Percentiles rank a stretch among this genome's conserved stretches.
These are phyloP conservation scores for Brachionus asplanchnoidis DNA, from an alignment of 1,140 invertebrate genomes.

Conservation along the genomic window DNA sequence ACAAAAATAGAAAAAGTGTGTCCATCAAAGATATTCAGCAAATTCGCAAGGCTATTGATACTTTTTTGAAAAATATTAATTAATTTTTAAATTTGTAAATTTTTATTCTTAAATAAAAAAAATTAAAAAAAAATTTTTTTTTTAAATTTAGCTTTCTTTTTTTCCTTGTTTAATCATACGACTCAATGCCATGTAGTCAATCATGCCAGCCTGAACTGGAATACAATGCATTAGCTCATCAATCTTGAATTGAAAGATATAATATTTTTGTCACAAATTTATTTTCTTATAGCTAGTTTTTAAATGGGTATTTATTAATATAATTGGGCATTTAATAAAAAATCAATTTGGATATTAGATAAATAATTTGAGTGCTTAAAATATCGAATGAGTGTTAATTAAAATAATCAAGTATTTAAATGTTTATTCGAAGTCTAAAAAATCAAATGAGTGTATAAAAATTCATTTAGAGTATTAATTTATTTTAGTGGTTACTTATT, in stretches of 20 bases:
- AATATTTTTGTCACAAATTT: neutral
- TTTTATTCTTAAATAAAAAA: neutral
- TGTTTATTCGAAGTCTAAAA: too few relatives aligned
- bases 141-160: neutral
- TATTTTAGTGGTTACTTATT: too few relatives aligned
- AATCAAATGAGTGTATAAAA: too few relatives aligned
- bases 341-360: too few relatives aligned
- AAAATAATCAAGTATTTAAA: too few relatives aligned
- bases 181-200: conserved; percentile 97
- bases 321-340: too few relatives aligned
- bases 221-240: conserved; percentile 98
- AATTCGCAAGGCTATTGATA: conserved; percentile 28
- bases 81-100: neutral
- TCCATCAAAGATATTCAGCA: neutral
- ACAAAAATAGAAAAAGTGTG: conserved; percentile 7
- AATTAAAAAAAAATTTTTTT: neutral
- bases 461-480: too few relatives aligned
- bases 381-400: too few relatives aligned
- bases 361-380: too few relatives aligned
- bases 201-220: conserved; percentile 87
- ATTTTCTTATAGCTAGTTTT: too few relatives aligned
- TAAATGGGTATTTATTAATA: too few relatives aligned
- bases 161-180: conserved; percentile 56
- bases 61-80: conserved; percentile 23
- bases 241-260: conserved; percentile 52